A percentile compares a stretch with the other conserved stretches of the same genome.
Conservation (phyloP, 2,797 vertebrate genomes). For the Danio albolineatus region DNA sequence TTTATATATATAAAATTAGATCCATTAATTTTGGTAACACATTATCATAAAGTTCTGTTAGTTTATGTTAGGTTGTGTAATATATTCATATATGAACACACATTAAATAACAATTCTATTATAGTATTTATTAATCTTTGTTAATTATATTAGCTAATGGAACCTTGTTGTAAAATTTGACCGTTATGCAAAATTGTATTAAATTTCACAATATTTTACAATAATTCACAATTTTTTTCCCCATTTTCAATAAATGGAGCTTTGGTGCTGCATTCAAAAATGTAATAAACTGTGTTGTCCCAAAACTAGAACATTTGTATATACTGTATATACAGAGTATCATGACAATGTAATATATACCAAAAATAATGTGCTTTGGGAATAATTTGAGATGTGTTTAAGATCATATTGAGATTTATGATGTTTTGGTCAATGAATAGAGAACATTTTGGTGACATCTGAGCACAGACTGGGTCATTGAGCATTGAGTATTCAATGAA, state of each 20-base stretch:
- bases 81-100: no score
- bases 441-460: background rate
- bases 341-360: background rate
- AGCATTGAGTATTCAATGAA: background rate
- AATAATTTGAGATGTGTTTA: background rate
- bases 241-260: no score
- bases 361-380: background rate
- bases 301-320: background rate
- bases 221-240: no score
- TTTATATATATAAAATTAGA: no score
- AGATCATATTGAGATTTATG: background rate
- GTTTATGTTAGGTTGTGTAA: no score
- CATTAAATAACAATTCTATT: no score
- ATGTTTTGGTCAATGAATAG: background rate
- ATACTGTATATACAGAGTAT: background rate
- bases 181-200: no score
- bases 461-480: background rate
- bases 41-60: background rate
- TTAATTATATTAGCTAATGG: no score
- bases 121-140: no score
- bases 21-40: background rate
- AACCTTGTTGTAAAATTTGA: no score
- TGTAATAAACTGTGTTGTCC: background rate
- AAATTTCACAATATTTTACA: no score
- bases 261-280: no score